Percentiles rank a stretch among this genome's conserved stretches.
These are phyloP conservation scores for Epizoanthus fatuus DNA, from an alignment of 92 coral and sea anemone species.

Conservation along the genomic window DNA sequence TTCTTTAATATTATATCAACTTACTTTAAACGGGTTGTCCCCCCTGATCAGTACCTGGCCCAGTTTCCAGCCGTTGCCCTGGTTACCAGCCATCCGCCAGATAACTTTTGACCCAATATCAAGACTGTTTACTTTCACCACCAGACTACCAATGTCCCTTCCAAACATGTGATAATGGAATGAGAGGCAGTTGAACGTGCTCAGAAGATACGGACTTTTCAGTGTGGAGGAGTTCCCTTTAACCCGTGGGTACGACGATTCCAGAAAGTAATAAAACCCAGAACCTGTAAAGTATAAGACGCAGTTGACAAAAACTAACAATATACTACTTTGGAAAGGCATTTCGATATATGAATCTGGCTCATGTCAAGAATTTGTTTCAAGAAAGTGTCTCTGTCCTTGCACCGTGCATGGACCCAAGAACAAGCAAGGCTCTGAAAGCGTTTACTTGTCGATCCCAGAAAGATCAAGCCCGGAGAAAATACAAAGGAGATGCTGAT, in stretches of 20 bases:
- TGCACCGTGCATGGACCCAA: too few relatives aligned
- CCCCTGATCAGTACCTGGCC: slow-evolving; percentile 26
- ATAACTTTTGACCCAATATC: not conserved
- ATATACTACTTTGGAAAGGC: too few relatives aligned
- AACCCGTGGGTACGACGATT: slow-evolving; percentile 23
- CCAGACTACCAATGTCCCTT: slow-evolving; percentile 1
- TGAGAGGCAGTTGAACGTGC: slow-evolving; percentile 27
- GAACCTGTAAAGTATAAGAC: slow-evolving; percentile 3
- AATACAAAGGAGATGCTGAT: too few relatives aligned
- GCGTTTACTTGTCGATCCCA: too few relatives aligned
- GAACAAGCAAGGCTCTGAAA: too few relatives aligned
- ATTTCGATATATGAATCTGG: too few relatives aligned
- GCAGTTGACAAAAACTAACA: not conserved
- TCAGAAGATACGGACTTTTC: slow-evolving; percentile 20
- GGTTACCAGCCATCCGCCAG: slow-evolving; percentile 29
- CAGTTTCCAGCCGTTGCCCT: slow-evolving; percentile 31
- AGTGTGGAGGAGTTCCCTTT: slow-evolving; percentile 18
- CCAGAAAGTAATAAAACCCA: slow-evolving; percentile 25
- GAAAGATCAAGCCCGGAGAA: too few relatives aligned
- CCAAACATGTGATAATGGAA: slow-evolving; percentile 44
- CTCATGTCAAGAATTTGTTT: too few relatives aligned
- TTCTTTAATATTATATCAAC: not conserved
- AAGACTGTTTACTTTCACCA: slow-evolving; percentile 1
- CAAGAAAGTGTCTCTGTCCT: too few relatives aligned
- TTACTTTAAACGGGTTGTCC: slow-evolving; percentile 12